Conservation (phyloP, 1,140 invertebrate genomes). For the Teleogryllus occipitalis region DNA sequence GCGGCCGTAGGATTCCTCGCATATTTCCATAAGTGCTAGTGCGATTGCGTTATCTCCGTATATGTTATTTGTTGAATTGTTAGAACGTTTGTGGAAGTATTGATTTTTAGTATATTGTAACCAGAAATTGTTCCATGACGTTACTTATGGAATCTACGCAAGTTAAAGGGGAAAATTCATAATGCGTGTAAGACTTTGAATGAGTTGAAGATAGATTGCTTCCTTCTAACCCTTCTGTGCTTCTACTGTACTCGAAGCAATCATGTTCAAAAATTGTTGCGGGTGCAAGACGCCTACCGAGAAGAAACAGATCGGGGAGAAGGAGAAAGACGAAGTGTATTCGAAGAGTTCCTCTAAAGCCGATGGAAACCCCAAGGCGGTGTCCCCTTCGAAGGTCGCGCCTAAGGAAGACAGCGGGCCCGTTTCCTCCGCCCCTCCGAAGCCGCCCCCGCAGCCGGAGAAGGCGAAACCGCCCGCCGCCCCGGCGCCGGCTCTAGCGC, state of each 20-base stretch:
- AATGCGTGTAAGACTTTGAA: background rate
- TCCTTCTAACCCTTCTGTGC: too few relatives aligned
- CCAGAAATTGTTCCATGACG: too few relatives aligned
- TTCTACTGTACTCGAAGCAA: background rate
- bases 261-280: slow-evolving; percentile 39
- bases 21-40: too few relatives aligned
- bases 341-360: background rate
- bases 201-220: too few relatives aligned
- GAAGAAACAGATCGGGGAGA: slow-evolving; percentile 9
- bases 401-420: slow-evolving; percentile 23
- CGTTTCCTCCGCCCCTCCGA: too few relatives aligned
- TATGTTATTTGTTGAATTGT: too few relatives aligned
- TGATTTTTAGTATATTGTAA: too few relatives aligned
- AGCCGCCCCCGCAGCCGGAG: background rate
- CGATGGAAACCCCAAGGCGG: slow-evolving; percentile 11
- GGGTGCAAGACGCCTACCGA: slow-evolving; percentile 30
- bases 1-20: too few relatives aligned
- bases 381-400: slow-evolving; percentile 19
- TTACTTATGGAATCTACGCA: too few relatives aligned
- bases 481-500: too few relatives aligned
- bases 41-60: too few relatives aligned
- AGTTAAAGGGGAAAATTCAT: background rate
- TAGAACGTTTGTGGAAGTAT: too few relatives aligned
- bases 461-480: background rate
- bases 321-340: slow-evolving; percentile 15